Base-by-base conservation (phyloP, 1,140 invertebrate species). In the Dryas iulia region DNA sequence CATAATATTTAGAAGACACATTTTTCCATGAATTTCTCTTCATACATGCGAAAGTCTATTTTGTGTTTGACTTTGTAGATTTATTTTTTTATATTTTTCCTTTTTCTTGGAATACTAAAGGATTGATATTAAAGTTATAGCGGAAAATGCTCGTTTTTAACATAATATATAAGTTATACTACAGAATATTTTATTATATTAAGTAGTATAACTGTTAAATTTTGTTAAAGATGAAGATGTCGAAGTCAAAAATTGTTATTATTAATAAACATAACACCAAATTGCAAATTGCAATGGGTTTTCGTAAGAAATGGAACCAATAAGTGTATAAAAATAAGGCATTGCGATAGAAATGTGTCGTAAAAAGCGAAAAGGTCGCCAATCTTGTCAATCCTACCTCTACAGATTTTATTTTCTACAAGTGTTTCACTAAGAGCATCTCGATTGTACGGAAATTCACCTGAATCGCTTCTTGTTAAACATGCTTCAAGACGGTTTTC, bases 381-480 rank as follows among this genome's bases (percentile, higher is more conserved):
- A 47, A 47, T 47, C 39, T 21, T 47, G 7, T 47, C 18, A 47
- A 47, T 47, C 3, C 39, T 0, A 7, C 2, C 1, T 47, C 39
- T 10, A 11, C 39, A 47, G 39, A 47, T 57, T 62, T 54, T 31
- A 28, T 58, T 69, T 69, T 31, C 25, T 58, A 10, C 26, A 57
- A 64, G 35, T 53, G 67, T 47, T 59, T 35, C 58, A 58, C 25
- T 62, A 57, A 60, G 59, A 69, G 59, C 24, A 56, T 56, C 53
- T 31, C 35, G 59, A 69, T 62, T 69, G 67, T 69, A 69, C 39
- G 60, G 67, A 59, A 69, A 66, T 69, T 59, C 82, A 89, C 84
- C 83, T 86, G 80, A 84, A 84, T 78, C 78, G 84, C 69, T 73
- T 79, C 79, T 79, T 89, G 87, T 90, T 81, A 82, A 88, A 89